Conservation (phyloP, 2,113 vertebrate genomes). For the Nymphicus hollandicus region DNA sequence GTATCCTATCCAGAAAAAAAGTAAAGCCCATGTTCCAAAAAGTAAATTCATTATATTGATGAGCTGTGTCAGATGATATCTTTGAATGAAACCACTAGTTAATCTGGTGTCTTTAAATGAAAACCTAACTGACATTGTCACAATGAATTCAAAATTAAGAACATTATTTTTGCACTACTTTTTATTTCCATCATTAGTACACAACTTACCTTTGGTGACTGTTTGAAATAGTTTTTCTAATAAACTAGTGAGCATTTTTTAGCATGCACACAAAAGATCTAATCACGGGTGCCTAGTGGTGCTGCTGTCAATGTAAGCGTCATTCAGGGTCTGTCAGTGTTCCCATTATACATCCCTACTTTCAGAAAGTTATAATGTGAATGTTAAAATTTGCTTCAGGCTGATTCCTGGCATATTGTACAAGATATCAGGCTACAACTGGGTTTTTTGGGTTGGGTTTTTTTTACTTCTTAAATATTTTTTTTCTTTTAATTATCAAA, state of each 20-base stretch:
- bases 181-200: conserved; percentile 26
- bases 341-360: conserved; percentile 43
- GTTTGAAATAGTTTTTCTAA: conserved; percentile 56
- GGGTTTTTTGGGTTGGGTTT: neutral
- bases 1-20: neutral
- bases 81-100: neutral
- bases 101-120: neutral
- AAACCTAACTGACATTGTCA: neutral
- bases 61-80: neutral
- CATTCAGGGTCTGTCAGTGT: conserved; percentile 44
- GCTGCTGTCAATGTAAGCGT: conserved; percentile 32
- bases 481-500: conserved; percentile 32
- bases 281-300: conserved; percentile 63
- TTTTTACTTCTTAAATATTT: neutral
- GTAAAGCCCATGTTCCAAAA: neutral
- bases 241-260: conserved; percentile 45
- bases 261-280: conserved; percentile 65
- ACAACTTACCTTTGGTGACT: conserved; percentile 21
- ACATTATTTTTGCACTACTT: neutral
- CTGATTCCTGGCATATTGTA: conserved; percentile 50
- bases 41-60: conserved; percentile 14
- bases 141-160: neutral
- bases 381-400: conserved; percentile 62
- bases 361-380: conserved; percentile 60
- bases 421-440: conserved; percentile 28